These are phyloP conservation scores for Tachypleus tridentatus DNA, from an alignment of 1,140 invertebrate genomes.

Conservation along the genomic window DNA sequence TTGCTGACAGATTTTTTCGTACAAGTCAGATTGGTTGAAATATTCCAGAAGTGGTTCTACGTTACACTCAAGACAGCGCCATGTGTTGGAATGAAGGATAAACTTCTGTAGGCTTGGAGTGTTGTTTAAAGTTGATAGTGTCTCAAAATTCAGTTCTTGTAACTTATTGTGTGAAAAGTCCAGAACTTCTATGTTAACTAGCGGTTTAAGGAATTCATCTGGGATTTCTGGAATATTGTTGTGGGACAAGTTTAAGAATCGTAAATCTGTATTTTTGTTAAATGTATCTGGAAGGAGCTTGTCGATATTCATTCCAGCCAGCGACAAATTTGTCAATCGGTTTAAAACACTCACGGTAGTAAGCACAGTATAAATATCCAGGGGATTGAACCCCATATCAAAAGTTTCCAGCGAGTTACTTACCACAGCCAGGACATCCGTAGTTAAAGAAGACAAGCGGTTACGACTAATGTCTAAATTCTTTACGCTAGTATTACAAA, in stretches of 20 bases:
- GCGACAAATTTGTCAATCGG: slow-evolving; percentile 41
- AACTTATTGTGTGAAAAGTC: slow-evolving; percentile 51
- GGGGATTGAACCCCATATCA: slow-evolving; percentile 51
- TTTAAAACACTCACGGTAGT: slow-evolving; percentile 41
- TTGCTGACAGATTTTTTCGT: slow-evolving; percentile 45
- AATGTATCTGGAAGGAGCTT: slow-evolving; percentile 20
- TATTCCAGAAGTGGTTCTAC: slow-evolving; percentile 38
- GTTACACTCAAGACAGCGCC: slow-evolving; percentile 51
- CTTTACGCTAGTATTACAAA: slow-evolving; percentile 50
- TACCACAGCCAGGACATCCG: slow-evolving; percentile 44
- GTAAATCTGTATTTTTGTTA: slow-evolving; percentile 26
- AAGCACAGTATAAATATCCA: slow-evolving; percentile 35
- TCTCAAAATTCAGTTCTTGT: slow-evolving; percentile 41
- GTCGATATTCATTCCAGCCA: slow-evolving; percentile 34
- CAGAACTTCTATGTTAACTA: slow-evolving; percentile 42
- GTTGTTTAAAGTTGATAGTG: slow-evolving; percentile 35
- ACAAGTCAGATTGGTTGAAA: slow-evolving; percentile 47
- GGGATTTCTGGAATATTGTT: slow-evolving; percentile 43
- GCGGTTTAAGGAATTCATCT: slow-evolving; percentile 39
- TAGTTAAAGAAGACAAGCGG: slow-evolving; percentile 50
- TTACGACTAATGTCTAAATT: slow-evolving; percentile 58
- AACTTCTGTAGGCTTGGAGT: slow-evolving; percentile 33
- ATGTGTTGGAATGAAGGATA: slow-evolving; percentile 46
- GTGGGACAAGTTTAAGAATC: slow-evolving; percentile 34
- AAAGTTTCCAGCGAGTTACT: slow-evolving; percentile 47